Evolutionary conservation across 1,140 invertebrate genomes (phyloP).

Genomic region (Drosophila sproati): DNA sequence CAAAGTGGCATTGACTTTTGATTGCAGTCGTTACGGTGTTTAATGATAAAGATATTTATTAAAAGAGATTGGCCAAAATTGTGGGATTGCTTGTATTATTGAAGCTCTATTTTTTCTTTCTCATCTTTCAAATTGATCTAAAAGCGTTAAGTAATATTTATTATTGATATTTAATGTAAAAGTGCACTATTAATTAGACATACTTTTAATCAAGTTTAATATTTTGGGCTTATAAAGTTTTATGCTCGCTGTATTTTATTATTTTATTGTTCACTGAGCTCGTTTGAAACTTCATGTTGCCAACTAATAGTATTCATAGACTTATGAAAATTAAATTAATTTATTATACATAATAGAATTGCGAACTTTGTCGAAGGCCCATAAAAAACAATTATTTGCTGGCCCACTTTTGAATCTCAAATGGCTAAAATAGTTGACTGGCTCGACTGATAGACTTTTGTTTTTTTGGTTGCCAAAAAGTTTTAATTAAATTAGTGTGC

Average conservation of each 20-base stretch:
- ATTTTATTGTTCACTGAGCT: neutral
- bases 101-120: no score
- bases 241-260: no score
- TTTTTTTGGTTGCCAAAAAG: slow-evolving; percentile 45
- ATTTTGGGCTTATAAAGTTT: no score
- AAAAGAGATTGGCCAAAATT: no score
- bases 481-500: slow-evolving; percentile 73
- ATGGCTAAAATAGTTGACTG: slow-evolving; percentile 22
- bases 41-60: slow-evolving; percentile 28
- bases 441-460: slow-evolving; percentile 53
- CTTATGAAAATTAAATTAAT: neutral
- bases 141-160: no score
- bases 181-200: no score
- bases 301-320: neutral
- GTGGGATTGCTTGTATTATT: no score
- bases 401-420: slow-evolving; percentile 32
- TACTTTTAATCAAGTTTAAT: no score
- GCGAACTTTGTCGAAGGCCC: neutral
- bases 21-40: slow-evolving; percentile 36
- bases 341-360: slow-evolving; percentile 15
- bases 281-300: neutral
- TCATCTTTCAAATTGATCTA: no score
- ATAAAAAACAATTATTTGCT: slow-evolving; percentile 33
- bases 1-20: slow-evolving; percentile 23
- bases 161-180: no score